Base-by-base conservation (phyloP, 2,797 vertebrate species). In the Thalassophryne amazonica region DNA sequence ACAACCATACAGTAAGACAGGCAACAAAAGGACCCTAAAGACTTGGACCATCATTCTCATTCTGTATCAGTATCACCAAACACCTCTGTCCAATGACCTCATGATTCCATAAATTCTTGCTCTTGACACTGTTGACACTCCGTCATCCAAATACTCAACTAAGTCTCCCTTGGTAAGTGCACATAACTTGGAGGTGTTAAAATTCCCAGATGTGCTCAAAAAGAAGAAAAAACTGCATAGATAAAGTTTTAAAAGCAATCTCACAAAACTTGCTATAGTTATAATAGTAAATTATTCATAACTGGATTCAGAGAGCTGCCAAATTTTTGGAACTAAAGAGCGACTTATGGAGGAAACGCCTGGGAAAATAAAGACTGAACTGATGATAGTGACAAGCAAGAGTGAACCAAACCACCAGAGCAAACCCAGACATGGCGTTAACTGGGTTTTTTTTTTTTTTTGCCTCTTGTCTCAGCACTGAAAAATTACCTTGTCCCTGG, bases 401-500 rank as follows among this genome's bases (percentile, higher is more conserved):
- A 10, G 7, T 23, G 40, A 55, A 27, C 2, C 0, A 1, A 45
- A 4, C 60, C 42, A 54, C 34, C 27, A 33, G 34, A 32, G 66
- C 19, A 17, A 13, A 41, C 29, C 19, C 12, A 40, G 53, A 58
- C 46, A 49, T 60, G 53, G 23, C 7, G 6, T 28, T 30, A 17
- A 19, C 17, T 28, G 64, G 38, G 60, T 38, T 37, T 53, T 16
- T 24, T 19, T 33, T 16, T 15, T 17, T 3, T 12, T 15, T 17
- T 11, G 17, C 16, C 36, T 13, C 30, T 46, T 43, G n/a, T 48
- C 30, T 60, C 69, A 77, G 47, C 50, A 42, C 42, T 63, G 64
- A 63, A 53, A 76, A 69, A 74, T 41, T 25, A 47, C 32, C 19
- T 32, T 56, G 67, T 88, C 85, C 76, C 85, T 38, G 28, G 86